Evolutionary conservation across 2,888 invertebrate species (phyloP), one percentile per base, ranked within the genome.

Genomic region (Holacanthella duospinosa): DNA sequence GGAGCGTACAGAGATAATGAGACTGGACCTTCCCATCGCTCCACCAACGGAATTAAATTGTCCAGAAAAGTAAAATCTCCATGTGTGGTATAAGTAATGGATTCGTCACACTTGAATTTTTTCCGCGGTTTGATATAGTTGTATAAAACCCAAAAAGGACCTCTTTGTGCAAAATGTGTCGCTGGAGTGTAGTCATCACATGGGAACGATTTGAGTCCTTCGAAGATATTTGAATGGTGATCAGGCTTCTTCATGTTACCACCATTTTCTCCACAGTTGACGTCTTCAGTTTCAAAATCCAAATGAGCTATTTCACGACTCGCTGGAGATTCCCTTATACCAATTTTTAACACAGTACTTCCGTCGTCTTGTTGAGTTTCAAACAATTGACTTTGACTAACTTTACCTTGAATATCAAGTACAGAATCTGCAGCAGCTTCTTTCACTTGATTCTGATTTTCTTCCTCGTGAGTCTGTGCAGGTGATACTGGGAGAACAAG

Each of bases 41-140:
- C 86, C 75, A 92, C 79, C 74, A 94, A 80, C 65, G 91, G 89
- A 76, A 86, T 84, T 74, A 93, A 81, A 78, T 94, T 93, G 78
- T 93, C 89, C 75, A 93, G 83, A 80, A 92, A 93, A 72, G 91
- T 89, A 79, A 85, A 90, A 75, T 93, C 93, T 2, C 89, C 91
- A 77, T 93, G 93, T 19, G 93, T 93, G 43, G 93, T 91, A 75
- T 93, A 92, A 1, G 93, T 93, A 69, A 93, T 83, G 71, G 86
- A 86, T 78, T 91, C 89, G 78, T 89, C 87, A 78, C 92, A 92
- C 75, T 80, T 81, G 59, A 87, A 93, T 24, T 59, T 55, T 44
- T 60, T 55, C 21, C 85, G 85, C 64, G 89, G 88, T 48, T 83
- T 83, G 70, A 91, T 84, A 76, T 87, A 92, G 79, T 93, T 92